Conservation (phyloP, 2,113 vertebrate species). For the Melanerpes aurifrons region DNA sequence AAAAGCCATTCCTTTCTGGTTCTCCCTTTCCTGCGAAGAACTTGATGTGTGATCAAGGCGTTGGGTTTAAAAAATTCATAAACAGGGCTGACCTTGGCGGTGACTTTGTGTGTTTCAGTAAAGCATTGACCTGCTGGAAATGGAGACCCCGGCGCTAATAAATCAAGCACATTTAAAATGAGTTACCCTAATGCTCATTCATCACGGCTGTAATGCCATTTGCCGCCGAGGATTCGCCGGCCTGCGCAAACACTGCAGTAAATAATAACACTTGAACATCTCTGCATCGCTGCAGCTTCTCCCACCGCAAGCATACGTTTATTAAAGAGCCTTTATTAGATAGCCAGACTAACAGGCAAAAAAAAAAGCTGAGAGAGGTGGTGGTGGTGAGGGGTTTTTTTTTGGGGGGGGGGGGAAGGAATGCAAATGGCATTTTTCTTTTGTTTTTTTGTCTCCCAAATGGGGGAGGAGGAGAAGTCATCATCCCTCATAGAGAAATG, state of each 20-base stretch:
- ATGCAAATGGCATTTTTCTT: slow-evolving; percentile 1
- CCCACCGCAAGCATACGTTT: slow-evolving; percentile 91
- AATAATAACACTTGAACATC: slow-evolving; percentile 97
- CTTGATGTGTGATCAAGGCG: slow-evolving; percentile 87
- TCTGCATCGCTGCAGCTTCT: slow-evolving; percentile 84
- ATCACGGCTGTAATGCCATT: slow-evolving; percentile 99
- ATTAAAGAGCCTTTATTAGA: slow-evolving; percentile 93
- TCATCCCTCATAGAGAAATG: slow-evolving; percentile 68
- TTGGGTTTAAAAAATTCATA: slow-evolving; percentile 93
- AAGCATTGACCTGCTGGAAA: slow-evolving; percentile 99
- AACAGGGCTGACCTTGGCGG: slow-evolving; percentile 96
- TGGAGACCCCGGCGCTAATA: slow-evolving; percentile 96
- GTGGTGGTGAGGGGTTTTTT: background rate
- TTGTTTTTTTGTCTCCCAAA: slow-evolving; percentile 3
- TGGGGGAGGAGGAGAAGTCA: slow-evolving; percentile 13
- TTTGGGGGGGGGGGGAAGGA: slow-evolving; percentile 7
- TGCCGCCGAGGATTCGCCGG: slow-evolving; percentile 92
- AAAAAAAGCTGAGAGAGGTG: slow-evolving; percentile 66
- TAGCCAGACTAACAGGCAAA: slow-evolving; percentile 72
- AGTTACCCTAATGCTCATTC: slow-evolving; percentile 99
- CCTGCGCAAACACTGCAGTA: slow-evolving; percentile 98
- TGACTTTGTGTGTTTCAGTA: slow-evolving; percentile 99
- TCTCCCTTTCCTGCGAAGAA: slow-evolving; percentile 80
- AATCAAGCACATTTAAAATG: slow-evolving; percentile 99
- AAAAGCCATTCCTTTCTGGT: slow-evolving; percentile 82